phyloP scores from a whole-genome alignment of 2,888 invertebrate genomes.

The Mesorhabditis belari region DNA sequence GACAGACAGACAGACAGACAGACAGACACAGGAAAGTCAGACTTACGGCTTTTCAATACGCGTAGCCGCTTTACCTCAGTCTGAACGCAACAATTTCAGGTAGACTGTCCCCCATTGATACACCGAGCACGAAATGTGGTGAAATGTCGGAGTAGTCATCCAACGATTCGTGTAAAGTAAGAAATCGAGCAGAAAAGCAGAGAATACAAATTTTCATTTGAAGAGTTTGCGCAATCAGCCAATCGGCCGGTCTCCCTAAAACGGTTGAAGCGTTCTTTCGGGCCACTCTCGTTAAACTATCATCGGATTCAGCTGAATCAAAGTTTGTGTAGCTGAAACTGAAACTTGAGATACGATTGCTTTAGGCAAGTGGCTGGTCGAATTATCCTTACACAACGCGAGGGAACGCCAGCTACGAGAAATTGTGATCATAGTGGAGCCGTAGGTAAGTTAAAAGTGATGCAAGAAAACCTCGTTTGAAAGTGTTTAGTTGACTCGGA shows the following conservation, averaged over 20 bases:
- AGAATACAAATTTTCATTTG: neutral
- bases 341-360: neutral
- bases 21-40: too few species aligned
- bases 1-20: too few species aligned
- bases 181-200: neutral
- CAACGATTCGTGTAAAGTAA: constrained; percentile 42
- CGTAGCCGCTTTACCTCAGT: too few species aligned
- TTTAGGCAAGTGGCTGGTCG: constrained; percentile 29
- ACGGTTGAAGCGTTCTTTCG: constrained; percentile 31
- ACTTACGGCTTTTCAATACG: too few species aligned
- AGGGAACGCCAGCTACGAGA: constrained; percentile 33
- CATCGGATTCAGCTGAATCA: neutral
- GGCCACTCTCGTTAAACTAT: constrained; percentile 33
- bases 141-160: constrained; percentile 39
- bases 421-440: constrained; percentile 8
- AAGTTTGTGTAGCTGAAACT: neutral
- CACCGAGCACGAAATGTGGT: constrained; percentile 41
- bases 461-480: neutral
- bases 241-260: constrained; percentile 16
- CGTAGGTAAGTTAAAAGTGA: neutral
- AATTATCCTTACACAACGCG: constrained; percentile 40
- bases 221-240: constrained; percentile 33
- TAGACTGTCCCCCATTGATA: constrained; percentile 38
- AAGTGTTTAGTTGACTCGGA: neutral
- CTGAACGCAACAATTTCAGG: too few species aligned